These are phyloP conservation scores for Mohoua ochrocephala DNA, from an alignment of 2,113 vertebrate species.

Conservation along the genomic window DNA sequence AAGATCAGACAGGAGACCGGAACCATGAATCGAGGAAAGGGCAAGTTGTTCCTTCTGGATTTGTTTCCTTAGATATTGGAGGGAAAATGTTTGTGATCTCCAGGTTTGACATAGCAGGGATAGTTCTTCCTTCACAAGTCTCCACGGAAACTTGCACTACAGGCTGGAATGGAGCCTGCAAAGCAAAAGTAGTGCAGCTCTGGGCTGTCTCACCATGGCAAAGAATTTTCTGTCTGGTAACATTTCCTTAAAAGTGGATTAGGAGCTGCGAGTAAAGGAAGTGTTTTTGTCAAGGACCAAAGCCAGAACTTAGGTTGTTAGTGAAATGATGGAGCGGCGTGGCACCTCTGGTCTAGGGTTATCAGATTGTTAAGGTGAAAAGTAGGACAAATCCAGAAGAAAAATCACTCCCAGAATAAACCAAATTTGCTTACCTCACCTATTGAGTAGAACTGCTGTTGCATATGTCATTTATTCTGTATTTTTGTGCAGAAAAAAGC, in stretches of 20 bases:
- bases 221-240: not conserved
- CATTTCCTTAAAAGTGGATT: not conserved
- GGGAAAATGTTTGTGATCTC: not conserved
- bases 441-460: not conserved
- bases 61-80: slow-evolving; percentile 20
- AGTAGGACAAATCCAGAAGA: not conserved
- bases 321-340: not conserved
- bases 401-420: not conserved
- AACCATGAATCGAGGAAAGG: not conserved
- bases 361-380: not conserved
- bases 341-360: not conserved
- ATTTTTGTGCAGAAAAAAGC: not conserved
- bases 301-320: not conserved
- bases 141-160: not conserved
- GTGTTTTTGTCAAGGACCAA: not conserved
- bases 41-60: not conserved
- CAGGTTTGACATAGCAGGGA: not conserved
- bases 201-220: not conserved
- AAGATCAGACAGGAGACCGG: not conserved
- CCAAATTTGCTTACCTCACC: not conserved
- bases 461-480: not conserved
- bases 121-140: not conserved
- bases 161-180: not conserved
- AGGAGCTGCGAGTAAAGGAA: not conserved
- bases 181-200: not conserved